Evolutionary conservation across 2,888 invertebrate species (phyloP), one percentile per base, ranked within the genome.

Genomic region (Escarpia spicata): DNA sequence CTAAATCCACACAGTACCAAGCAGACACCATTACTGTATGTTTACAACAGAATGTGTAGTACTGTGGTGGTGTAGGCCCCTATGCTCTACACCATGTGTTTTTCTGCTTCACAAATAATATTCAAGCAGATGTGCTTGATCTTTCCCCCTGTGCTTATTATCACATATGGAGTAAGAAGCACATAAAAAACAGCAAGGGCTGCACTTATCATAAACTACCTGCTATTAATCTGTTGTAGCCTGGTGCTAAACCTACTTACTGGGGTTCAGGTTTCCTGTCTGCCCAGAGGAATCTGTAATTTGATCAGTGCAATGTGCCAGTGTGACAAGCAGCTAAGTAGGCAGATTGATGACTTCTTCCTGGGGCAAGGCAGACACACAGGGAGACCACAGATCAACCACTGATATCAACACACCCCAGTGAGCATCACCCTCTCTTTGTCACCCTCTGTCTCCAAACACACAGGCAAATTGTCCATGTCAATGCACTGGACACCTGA

Each of bases 391-490:
- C 75, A 75, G 75, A 75, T 75, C 19, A 26, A 75, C 75, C n/a
- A 75, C 75, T 75, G 75, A 75, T 75, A 75, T 75, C 75, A 75
- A 75, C 75, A 75, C n/a, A 75, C 75, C n/a, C 75, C 75, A 52
- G 10, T 52, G 3, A 52, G 12, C 52, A 52, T 12, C 12, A n/a
- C 26, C 75, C 75, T 75, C n/a, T n/a, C 75, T 75, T n/a, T 75
- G 60, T 60, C 19, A 26, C 60, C 26, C 60, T 19, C 26, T 75
- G 19, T 75, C 75, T 19, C 75, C 75, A 75, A n/a, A 6, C n/a
- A n/a, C 19, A 75, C 75, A 75, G 75, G 75, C 75, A 75, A 75
- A 75, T 75, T 75, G 75, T 6, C 75, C 19, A 19, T 26, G 75
- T 75, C 6, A 26, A 75, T 26, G 26, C 75, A 26, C 19, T 19